Evolutionary conservation across 2,797 vertebrate species (phyloP).

Genomic region (Crax fasciolata): DNA sequence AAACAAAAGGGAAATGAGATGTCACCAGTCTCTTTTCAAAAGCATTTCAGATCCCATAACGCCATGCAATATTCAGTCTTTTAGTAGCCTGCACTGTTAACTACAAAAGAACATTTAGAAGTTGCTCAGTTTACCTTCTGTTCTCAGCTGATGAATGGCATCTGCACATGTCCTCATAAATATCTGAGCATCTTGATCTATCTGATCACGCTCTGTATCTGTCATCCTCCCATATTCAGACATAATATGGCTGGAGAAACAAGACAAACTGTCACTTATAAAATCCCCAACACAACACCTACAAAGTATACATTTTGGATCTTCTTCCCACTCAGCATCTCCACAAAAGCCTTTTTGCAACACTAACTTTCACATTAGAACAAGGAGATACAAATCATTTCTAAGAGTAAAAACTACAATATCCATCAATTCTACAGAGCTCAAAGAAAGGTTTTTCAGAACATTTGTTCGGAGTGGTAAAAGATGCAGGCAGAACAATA

Average conservation of each 20-base stretch:
- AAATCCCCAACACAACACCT: neutral
- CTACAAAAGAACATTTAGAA: neutral
- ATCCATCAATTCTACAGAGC: neutral
- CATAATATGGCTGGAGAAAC: conserved; percentile 87
- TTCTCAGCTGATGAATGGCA: conserved; percentile 92
- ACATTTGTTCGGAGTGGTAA: neutral
- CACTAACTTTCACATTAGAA: neutral
- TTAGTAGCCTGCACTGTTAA: neutral
- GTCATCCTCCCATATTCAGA: conserved; percentile 94
- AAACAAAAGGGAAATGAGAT: neutral
- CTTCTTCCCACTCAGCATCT: neutral
- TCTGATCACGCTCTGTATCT: conserved; percentile 94
- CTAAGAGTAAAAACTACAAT: neutral
- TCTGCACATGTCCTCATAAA: conserved; percentile 97
- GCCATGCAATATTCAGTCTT: neutral
- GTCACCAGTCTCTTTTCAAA: neutral
- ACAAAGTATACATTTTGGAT: neutral
- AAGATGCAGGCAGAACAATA: neutral
- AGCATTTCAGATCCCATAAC: neutral
- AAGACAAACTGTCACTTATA: neutral
- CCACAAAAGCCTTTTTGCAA: neutral
- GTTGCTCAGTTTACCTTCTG: conserved; percentile 87
- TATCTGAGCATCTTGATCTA: conserved; percentile 97
- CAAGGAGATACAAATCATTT: neutral
- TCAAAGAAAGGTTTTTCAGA: neutral